Evolutionary conservation across 2,797 vertebrate genomes (phyloP).

Genomic region (Eutrigla gurnardus): DNA sequence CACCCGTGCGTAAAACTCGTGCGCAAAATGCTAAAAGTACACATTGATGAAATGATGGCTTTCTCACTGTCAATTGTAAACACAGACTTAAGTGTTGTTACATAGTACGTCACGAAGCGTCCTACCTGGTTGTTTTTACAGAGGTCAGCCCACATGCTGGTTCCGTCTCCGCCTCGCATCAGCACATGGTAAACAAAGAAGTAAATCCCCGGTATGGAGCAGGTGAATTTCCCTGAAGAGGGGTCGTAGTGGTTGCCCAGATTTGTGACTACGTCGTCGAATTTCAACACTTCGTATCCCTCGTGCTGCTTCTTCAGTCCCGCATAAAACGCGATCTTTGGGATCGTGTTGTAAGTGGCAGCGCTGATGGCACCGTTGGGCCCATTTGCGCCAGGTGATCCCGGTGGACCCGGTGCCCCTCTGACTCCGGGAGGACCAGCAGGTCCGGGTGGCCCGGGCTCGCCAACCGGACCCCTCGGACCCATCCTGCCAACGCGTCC

Average conservation of each 20-base stretch:
- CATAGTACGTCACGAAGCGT: constrained; percentile 15
- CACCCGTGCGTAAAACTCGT: constrained; percentile 41
- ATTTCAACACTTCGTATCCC: constrained; percentile 96
- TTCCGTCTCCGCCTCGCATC: constrained; percentile 97
- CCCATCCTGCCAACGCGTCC: constrained; percentile 91
- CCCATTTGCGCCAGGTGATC: constrained; percentile 86
- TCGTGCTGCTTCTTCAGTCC: constrained; percentile 97
- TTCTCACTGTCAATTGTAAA: neutral
- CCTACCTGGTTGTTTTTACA: constrained; percentile 97
- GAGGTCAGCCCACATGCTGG: constrained; percentile 98
- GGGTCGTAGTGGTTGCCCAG: constrained; percentile 97
- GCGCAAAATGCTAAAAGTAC: constrained; percentile 50
- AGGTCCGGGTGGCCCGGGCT: constrained; percentile 92
- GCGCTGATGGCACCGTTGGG: constrained; percentile 92
- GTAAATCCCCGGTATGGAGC: constrained; percentile 98
- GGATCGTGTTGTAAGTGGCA: constrained; percentile 96
- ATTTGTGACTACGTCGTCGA: constrained; percentile 98
- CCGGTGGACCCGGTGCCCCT: constrained; percentile 90
- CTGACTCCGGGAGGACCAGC: constrained; percentile 89
- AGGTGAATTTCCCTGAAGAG: constrained; percentile 95
- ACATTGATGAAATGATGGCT: neutral
- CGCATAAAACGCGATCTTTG: constrained; percentile 97
- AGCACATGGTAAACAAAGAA: constrained; percentile 98
- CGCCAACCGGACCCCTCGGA: constrained; percentile 91
- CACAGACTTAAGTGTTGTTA: neutral